Evolutionary conservation across 2,113 vertebrate genomes (phyloP).

Genomic region (Guaruba guarouba): DNA sequence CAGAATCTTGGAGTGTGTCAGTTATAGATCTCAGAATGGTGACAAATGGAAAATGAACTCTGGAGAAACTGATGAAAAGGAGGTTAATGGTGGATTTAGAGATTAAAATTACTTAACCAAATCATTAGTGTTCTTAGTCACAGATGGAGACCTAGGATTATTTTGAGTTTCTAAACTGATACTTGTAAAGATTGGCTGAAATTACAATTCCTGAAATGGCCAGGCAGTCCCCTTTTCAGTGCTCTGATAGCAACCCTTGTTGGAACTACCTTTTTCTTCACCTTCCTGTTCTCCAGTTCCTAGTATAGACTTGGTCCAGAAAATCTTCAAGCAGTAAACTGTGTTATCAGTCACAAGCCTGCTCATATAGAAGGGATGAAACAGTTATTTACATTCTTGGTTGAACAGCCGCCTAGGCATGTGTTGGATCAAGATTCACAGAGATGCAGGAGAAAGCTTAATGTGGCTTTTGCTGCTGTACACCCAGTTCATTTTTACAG

Average conservation of each 20-base stretch:
- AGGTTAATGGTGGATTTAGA: background rate
- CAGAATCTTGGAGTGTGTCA: background rate
- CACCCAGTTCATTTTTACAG: background rate
- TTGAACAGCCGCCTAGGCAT: background rate
- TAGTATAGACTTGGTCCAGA: background rate
- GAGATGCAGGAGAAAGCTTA: background rate
- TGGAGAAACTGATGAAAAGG: background rate
- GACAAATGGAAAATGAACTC: background rate
- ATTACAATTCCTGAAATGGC: background rate
- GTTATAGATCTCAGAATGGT: background rate
- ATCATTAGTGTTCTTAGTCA: background rate
- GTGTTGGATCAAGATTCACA: background rate
- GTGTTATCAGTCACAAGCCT: background rate
- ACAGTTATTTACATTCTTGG: background rate
- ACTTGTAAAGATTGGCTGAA: background rate
- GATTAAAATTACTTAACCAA: background rate
- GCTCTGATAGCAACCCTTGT: background rate
- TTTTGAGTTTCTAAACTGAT: background rate
- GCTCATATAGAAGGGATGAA: rapidly evolving
- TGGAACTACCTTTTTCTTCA: background rate
- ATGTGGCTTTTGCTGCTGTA: background rate
- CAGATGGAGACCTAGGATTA: background rate
- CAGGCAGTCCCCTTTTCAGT: background rate
- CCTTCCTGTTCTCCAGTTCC: background rate
- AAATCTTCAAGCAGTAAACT: background rate